A percentile compares a stretch with the other conserved stretches of the same genome.
These are phyloP conservation scores for Agrochola lota DNA, from an alignment of 2,888 invertebrate species.

Conservation along the genomic window DNA sequence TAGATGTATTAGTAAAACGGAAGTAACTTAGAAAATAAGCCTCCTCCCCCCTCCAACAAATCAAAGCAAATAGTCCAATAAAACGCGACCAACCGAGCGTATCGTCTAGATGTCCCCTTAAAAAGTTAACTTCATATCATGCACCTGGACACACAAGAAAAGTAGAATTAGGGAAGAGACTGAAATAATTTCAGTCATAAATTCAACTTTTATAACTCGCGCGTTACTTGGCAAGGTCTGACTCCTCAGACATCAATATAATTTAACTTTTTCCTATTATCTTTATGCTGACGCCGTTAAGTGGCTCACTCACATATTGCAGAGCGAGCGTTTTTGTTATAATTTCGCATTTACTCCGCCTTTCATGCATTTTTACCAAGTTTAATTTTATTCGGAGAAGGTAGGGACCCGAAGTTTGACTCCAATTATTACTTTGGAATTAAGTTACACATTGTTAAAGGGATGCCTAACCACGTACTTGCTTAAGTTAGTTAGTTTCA, in stretches of 20 bases:
- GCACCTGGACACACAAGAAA: slow-evolving; percentile 85
- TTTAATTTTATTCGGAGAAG: slow-evolving; percentile 63
- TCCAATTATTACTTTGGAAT: slow-evolving; percentile 65
- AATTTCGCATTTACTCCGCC: slow-evolving; percentile 72
- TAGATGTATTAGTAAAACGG: slow-evolving; percentile 29
- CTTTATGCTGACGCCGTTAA: slow-evolving; percentile 89
- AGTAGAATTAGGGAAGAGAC: slow-evolving; percentile 84
- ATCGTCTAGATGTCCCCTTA: slow-evolving; percentile 77
- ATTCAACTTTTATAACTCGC: slow-evolving; percentile 88
- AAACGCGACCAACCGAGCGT: slow-evolving; percentile 76
- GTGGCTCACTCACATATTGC: slow-evolving; percentile 84
- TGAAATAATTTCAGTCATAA: slow-evolving; percentile 88
- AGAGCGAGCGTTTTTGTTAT: slow-evolving; percentile 79
- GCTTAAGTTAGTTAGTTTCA: slow-evolving; percentile 43
- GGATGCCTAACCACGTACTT: slow-evolving; percentile 40
- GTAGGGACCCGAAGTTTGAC: slow-evolving; percentile 60
- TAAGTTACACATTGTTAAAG: slow-evolving; percentile 60
- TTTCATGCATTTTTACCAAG: slow-evolving; percentile 66
- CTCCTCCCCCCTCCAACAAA: slow-evolving; percentile 76
- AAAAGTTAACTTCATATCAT: slow-evolving; percentile 84
- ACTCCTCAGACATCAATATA: slow-evolving; percentile 86
- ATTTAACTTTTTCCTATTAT: slow-evolving; percentile 91
- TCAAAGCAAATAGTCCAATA: slow-evolving; percentile 82
- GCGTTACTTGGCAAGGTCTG: slow-evolving; percentile 73
- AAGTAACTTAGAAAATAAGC: slow-evolving; percentile 64